A percentile compares a stretch with the other conserved stretches of the same genome.
Evolutionary conservation across 35 echinoderm and acorn worm genomes (phyloP).

Genomic region (Acanthaster planci): DNA sequence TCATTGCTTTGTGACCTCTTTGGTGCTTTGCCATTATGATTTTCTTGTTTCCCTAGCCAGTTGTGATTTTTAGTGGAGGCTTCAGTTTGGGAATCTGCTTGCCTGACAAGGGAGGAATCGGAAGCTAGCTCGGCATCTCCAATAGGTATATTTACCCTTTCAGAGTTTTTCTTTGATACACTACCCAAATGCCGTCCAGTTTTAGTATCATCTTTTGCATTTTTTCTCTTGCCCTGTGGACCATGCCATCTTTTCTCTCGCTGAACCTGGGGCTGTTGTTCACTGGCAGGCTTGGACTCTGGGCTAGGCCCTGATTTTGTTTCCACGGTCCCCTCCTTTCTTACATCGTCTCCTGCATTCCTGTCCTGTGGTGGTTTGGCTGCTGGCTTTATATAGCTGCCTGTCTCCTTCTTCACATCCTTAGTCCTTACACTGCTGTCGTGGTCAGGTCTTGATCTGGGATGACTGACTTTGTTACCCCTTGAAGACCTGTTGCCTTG

Average conservation of each 20-base stretch:
- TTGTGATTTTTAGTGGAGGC: not conserved
- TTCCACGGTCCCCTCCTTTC: too few species aligned
- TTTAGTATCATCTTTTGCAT: not conserved
- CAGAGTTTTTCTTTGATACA: not conserved
- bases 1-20: too few species aligned
- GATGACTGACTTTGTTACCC: not conserved
- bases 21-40: too few species aligned
- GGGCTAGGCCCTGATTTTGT: too few species aligned
- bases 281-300: not conserved
- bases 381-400: not conserved
- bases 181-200: not conserved
- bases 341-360: too few species aligned
- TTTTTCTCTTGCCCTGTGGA: not conserved
- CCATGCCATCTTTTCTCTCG: not conserved
- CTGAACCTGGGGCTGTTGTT: not conserved
- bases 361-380: too few species aligned
- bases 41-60: not conserved
- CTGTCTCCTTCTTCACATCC: not conserved
- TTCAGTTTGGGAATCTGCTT: not conserved
- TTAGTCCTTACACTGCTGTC: not conserved
- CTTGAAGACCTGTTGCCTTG: not conserved
- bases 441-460: not conserved
- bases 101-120: not conserved
- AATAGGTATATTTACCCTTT: not conserved
- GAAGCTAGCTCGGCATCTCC: not conserved